Conservation (phyloP, 2,797 vertebrate species). For the Holocentrus rufus region DNA sequence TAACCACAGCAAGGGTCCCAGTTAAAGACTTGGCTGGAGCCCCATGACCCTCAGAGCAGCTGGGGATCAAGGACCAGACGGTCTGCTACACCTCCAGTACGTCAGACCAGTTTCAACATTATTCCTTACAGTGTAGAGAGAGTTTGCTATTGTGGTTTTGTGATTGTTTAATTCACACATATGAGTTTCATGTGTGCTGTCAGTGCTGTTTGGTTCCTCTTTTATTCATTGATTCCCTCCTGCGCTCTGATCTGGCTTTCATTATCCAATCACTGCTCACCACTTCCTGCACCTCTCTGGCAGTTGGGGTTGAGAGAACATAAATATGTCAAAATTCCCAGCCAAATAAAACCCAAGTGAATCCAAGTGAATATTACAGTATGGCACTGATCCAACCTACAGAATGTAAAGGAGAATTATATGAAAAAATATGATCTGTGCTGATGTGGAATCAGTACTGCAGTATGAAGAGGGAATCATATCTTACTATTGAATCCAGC, state of each 20-base stretch:
- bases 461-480: too few relatives aligned
- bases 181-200: neutral
- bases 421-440: neutral
- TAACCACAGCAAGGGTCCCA: constrained; percentile 1
- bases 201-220: neutral
- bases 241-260: constrained; percentile 24
- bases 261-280: constrained; percentile 35
- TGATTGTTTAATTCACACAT: neutral
- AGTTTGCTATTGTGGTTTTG: neutral
- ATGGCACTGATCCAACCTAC: neutral
- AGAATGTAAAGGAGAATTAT: neutral
- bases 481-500: too few relatives aligned
- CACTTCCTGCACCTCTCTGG: constrained; percentile 26
- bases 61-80: constrained; percentile 45
- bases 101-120: neutral
- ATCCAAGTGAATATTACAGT: neutral
- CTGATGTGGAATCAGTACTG: too few relatives aligned
- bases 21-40: constrained; percentile 41
- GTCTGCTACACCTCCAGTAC: constrained; percentile 7
- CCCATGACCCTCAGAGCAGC: constrained; percentile 31
- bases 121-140: too few relatives aligned
- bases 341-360: neutral
- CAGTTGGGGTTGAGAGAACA: neutral
- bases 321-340: constrained; percentile 1
- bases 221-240: constrained; percentile 19